phyloP scores from a whole-genome alignment of 23 tunicate genomes.

The Halocynthia roretzi region DNA sequence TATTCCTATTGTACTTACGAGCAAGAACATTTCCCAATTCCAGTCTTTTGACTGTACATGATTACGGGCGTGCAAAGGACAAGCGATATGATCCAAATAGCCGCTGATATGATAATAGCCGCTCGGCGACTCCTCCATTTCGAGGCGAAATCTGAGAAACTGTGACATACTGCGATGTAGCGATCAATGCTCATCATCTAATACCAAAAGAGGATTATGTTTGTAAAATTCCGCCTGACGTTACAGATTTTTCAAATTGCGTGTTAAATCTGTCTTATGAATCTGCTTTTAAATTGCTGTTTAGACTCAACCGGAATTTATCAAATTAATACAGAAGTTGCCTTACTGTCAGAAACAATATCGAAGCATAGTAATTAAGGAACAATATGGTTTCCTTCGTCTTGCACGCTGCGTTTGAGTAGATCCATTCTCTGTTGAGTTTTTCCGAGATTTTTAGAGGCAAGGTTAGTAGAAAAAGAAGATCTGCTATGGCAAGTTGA shows the following conservation, averaged over 20 bases:
- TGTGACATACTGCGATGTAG: conserved; percentile 24
- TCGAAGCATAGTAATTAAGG: conserved; percentile 56
- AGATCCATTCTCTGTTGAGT: conserved; percentile 24
- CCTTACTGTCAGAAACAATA: conserved; percentile 55
- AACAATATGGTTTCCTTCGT: conserved; percentile 48
- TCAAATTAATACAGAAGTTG: too few species aligned
- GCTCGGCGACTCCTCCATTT: conserved; percentile 9
- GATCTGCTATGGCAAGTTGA: conserved; percentile 50
- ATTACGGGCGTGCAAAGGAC: conserved; percentile 19
- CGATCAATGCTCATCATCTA: conserved; percentile 26
- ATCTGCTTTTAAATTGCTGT: too few species aligned
- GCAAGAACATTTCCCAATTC: background rate
- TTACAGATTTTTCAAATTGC: too few species aligned
- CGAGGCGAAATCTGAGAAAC: conserved; percentile 6
- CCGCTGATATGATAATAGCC: background rate
- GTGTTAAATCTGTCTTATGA: too few species aligned
- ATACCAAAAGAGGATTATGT: background rate
- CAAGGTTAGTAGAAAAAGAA: conserved; percentile 34
- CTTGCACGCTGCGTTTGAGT: conserved; percentile 40
- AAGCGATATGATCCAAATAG: conserved; percentile 11
- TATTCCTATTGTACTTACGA: too few species aligned
- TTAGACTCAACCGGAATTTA: too few species aligned
- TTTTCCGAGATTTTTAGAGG: conserved; percentile 33
- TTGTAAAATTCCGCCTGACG: background rate
- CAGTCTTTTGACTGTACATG: conserved; percentile 18